Percentiles rank a stretch among this genome's conserved stretches.
Conservation (phyloP, 2,888 invertebrate species). For the Melieria omissa region DNA sequence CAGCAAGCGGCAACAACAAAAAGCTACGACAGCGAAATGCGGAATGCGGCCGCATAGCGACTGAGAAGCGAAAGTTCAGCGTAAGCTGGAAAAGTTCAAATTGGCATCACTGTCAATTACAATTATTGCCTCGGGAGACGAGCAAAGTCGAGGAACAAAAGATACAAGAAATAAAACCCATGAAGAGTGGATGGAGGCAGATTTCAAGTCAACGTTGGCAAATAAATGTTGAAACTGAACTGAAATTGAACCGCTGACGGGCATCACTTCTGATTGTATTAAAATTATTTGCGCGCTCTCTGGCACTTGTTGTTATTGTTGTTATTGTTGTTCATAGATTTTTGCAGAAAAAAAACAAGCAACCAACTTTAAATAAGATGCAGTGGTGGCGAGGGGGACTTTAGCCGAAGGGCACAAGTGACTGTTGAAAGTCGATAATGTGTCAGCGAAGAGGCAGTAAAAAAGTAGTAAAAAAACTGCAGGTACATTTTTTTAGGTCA, state of each 20-base stretch:
- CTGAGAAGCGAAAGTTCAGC: background rate
- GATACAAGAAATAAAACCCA: background rate
- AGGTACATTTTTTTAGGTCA: no score
- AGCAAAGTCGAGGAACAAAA: background rate
- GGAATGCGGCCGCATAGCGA: background rate
- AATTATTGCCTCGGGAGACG: slow-evolving; percentile 21
- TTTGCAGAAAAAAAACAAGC: background rate
- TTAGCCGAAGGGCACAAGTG: background rate
- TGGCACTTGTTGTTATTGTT: background rate
- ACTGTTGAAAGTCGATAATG: background rate
- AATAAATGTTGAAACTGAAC: slow-evolving; percentile 7
- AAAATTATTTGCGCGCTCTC: no score
- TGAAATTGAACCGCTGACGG: no score
- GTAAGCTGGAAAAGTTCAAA: slow-evolving; percentile 22
- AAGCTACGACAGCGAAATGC: no score
- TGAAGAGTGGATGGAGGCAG: slow-evolving; percentile 11
- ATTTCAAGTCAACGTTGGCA: slow-evolving; percentile 15
- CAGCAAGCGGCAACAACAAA: no score
- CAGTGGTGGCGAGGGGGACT: background rate
- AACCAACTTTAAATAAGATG: background rate
- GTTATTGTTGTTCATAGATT: background rate
- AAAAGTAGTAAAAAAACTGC: no score
- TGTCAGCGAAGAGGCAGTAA: background rate
- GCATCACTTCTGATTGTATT: no score
- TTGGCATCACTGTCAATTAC: slow-evolving; percentile 34